A percentile compares a stretch with the other conserved stretches of the same genome.
phyloP scores from a whole-genome alignment of 1,140 invertebrate species.

The Bombus soroeensis region DNA sequence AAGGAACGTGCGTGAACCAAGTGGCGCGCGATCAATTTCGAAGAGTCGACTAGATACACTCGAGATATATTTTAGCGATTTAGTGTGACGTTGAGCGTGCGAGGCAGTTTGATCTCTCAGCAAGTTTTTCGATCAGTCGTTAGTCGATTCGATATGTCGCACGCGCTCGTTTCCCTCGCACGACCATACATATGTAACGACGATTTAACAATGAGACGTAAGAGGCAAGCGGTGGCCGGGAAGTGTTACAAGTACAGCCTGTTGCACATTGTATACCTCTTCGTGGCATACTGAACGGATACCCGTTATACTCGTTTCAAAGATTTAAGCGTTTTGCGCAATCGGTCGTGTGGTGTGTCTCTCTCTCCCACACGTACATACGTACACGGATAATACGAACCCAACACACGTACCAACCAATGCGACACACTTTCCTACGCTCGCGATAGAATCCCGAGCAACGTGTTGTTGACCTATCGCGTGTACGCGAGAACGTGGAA shows the following conservation, averaged over 20 bases:
- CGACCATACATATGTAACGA: conserved; percentile 27
- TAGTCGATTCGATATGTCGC: neutral
- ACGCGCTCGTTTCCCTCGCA: neutral
- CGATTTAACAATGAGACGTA: conserved; percentile 17
- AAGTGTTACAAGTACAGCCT: conserved; percentile 43
- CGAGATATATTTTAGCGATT: too few species aligned
- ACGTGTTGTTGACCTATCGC: conserved; percentile 49
- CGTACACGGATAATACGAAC: too few species aligned
- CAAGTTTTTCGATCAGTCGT: too few species aligned
- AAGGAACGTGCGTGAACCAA: neutral
- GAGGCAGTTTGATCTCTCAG: too few species aligned
- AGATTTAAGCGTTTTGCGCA: conserved; percentile 63
- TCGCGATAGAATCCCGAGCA: conserved; percentile 43
- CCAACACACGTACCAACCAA: conserved; percentile 21
- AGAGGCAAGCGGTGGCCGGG: conserved; percentile 13
- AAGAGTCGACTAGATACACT: too few species aligned
- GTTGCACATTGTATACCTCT: conserved; percentile 41
- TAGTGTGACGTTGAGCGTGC: too few species aligned
- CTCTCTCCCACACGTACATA: neutral
- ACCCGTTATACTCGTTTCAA: conserved; percentile 52
- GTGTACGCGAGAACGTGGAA: conserved; percentile 18
- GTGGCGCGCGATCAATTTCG: too few species aligned
- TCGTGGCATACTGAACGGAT: conserved; percentile 48
- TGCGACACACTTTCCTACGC: conserved; percentile 60
- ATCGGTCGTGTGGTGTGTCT: conserved; percentile 33